Percentiles rank a stretch among this genome's conserved stretches.
phyloP scores from a whole-genome alignment of 2,797 vertebrate species.

The Brachyrhaphis roseni region DNA sequence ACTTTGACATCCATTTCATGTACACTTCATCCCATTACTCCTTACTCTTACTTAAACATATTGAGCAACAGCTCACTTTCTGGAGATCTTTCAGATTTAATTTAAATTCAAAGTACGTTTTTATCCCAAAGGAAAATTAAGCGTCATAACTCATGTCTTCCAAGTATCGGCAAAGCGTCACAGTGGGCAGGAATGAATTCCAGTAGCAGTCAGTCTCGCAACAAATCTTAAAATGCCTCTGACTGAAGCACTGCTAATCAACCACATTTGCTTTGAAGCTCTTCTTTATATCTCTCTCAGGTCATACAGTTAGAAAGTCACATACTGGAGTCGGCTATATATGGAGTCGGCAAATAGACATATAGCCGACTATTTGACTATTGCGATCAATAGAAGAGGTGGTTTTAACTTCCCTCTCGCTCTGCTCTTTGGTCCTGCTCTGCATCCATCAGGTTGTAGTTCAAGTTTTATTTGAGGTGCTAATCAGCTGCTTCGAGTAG shows the following conservation, averaged over 20 bases:
- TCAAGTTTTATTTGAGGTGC: neutral
- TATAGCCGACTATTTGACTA: too few relatives aligned
- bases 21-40: neutral
- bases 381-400: too few relatives aligned
- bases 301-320: neutral
- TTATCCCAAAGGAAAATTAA: neutral
- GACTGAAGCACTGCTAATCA: neutral
- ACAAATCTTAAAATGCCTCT: neutral
- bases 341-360: too few relatives aligned
- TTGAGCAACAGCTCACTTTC: neutral
- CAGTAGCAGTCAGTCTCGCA: neutral
- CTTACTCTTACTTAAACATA: neutral
- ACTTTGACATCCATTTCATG: neutral
- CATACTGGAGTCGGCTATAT: neutral
- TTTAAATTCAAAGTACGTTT: neutral
- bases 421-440: too few relatives aligned
- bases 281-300: neutral
- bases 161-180: neutral
- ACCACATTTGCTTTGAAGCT: neutral
- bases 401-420: too few relatives aligned
- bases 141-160: neutral
- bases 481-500: neutral
- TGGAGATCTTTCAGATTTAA: neutral
- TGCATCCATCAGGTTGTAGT: neutral
- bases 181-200: neutral